Base-by-base conservation (phyloP, 2,113 vertebrate genomes). In the Rynchops niger region DNA sequence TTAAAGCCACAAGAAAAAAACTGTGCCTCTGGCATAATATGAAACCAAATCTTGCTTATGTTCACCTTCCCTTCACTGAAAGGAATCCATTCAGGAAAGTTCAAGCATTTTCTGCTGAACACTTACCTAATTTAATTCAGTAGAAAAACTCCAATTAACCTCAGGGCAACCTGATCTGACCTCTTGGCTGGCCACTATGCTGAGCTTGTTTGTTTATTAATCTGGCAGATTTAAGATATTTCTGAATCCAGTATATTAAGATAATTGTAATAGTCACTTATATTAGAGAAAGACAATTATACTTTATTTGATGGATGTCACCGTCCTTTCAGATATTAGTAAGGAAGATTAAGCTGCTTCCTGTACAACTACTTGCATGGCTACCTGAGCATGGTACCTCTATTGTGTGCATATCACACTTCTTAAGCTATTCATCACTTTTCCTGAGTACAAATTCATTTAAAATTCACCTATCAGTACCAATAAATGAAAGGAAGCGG, bases 401-500 rank as follows among this genome's bases (percentile, higher is more conserved):
- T 76, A 62, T 90, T 97, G 86, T 95, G 82, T 71, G 74, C 92
- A 70, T 90, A 96, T 96, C 70, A 6, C 92, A 82, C 96, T 97
- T 96, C 96, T 97, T 95, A 45, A 91, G 80, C 95, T 96, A 94
- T 97, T 97, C 79, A 70, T 84, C 92, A 93, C 69, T 95, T 97
- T 97, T 97, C 93, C 93, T 19, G 78, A 96, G 86, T 76, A 94
- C 84, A 96, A 95, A 95, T 96, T 97, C 89, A 78, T 95, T 97
- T 89, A 90, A 97, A 98, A 97, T 91, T 92, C 93, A 97, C 90
- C 88, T 97, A 98, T 97, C 93, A 65, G 88, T 97, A 96, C 96
- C 96, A 97, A 95, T 96, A 97, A 97, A 97, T 93, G 96, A 97
- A 98, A 98, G 95, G 94, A 97, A 98, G 86, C 95, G 90, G 95